Percentiles rank a stretch among this genome's conserved stretches.
Conservation (phyloP, 2,888 invertebrate genomes). For the Hesperia comma region DNA sequence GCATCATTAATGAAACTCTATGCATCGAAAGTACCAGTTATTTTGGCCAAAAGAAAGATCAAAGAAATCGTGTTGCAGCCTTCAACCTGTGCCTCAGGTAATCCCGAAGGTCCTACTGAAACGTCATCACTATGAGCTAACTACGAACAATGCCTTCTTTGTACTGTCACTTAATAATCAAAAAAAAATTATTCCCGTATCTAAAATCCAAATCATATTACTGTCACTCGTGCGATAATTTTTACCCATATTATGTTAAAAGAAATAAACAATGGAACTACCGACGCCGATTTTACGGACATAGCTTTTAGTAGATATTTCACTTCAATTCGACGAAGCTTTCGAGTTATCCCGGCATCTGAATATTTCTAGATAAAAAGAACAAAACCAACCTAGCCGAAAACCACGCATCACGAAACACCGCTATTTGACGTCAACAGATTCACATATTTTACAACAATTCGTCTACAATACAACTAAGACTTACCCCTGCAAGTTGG, state of each 20-base stretch:
- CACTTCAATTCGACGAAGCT: not conserved
- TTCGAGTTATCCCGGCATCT: not conserved
- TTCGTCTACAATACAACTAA: not conserved
- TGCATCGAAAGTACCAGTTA: no score
- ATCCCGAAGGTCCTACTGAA: no score
- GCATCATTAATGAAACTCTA: no score
- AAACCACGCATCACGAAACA: not conserved
- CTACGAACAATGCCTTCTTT: no score
- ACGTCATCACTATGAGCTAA: no score
- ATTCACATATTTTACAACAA: not conserved
- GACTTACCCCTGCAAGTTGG: conserved; percentile 35
- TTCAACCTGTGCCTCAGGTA: no score
- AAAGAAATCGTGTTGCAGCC: no score
- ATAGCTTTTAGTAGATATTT: not conserved
- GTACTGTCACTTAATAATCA: no score
- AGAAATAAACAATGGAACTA: not conserved
- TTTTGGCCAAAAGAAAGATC: no score
- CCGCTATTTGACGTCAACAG: not conserved
- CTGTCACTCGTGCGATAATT: not conserved
- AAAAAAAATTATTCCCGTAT: no score
- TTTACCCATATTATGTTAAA: not conserved
- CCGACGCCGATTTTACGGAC: not conserved
- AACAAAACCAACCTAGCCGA: not conserved
- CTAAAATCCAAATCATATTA: no score
- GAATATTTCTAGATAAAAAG: not conserved